Conservation (phyloP, 2,797 vertebrate species). For the Simalia tracyae region DNA sequence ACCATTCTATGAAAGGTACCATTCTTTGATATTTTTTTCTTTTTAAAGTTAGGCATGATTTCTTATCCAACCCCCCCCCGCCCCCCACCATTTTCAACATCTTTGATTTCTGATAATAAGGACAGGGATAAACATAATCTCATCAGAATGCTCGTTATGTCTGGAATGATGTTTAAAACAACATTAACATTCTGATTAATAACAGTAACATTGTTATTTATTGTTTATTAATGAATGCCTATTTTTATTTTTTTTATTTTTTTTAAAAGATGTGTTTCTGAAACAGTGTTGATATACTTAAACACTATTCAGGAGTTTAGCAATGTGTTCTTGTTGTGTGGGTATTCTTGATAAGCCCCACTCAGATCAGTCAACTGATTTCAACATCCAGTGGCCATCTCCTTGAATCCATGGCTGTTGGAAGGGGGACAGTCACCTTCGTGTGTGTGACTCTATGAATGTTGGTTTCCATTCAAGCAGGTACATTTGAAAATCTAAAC, state of each 20-base stretch:
- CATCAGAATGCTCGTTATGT: neutral
- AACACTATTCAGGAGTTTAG: neutral
- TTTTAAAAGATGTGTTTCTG: neutral
- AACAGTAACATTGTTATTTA: neutral
- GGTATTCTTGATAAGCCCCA: neutral
- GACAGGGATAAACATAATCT: neutral
- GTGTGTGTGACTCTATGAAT: neutral
- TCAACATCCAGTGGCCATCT: neutral
- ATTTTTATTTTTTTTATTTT: neutral
- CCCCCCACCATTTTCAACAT: neutral
- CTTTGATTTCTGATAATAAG: neutral
- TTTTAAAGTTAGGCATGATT: neutral
- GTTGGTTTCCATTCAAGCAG: neutral
- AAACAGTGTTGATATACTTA: neutral
- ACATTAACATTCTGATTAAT: neutral
- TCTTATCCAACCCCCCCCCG: too few relatives aligned
- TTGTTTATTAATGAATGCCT: neutral
- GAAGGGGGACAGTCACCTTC: neutral
- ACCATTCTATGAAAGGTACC: neutral
- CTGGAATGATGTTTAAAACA: neutral
- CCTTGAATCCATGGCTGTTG: neutral
- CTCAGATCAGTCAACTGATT: neutral
- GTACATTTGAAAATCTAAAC: neutral
- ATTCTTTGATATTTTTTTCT: neutral
- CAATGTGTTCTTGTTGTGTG: neutral